These are phyloP conservation scores for Poecile atricapillus DNA, from an alignment of 2,113 vertebrate genomes.

Conservation along the genomic window DNA sequence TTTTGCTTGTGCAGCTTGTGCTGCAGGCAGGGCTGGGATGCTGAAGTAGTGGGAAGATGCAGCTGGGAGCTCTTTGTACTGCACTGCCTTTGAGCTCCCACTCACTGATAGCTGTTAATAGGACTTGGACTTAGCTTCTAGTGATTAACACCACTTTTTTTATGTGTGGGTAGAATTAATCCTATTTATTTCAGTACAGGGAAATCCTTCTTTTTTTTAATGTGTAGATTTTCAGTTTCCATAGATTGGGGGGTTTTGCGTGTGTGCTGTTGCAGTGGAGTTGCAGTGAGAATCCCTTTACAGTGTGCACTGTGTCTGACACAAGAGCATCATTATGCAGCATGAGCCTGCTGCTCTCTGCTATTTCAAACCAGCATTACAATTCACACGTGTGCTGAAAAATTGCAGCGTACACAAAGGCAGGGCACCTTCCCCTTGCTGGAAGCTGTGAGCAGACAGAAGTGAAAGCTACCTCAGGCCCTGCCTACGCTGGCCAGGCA, in stretches of 20 bases:
- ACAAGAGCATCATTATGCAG: background rate
- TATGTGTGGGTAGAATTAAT: background rate
- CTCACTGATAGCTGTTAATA: background rate
- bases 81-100: background rate
- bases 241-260: background rate
- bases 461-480: conserved; percentile 17
- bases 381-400: background rate
- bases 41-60: background rate
- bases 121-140: background rate
- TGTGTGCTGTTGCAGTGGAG: background rate
- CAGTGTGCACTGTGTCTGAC: accelerated
- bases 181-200: background rate
- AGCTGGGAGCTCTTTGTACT: background rate
- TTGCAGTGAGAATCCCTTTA: background rate
- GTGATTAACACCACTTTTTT: background rate
- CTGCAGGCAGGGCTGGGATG: background rate
- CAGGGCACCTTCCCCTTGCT: background rate
- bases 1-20: background rate
- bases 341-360: accelerated
- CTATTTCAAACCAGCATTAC: background rate
- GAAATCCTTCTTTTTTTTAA: background rate
- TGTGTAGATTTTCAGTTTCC: background rate
- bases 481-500: background rate
- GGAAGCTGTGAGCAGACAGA: background rate
- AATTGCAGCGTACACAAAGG: background rate